These are phyloP conservation scores for Auanema sp. DNA, from an alignment of 2,888 invertebrate genomes.

Conservation along the genomic window DNA sequence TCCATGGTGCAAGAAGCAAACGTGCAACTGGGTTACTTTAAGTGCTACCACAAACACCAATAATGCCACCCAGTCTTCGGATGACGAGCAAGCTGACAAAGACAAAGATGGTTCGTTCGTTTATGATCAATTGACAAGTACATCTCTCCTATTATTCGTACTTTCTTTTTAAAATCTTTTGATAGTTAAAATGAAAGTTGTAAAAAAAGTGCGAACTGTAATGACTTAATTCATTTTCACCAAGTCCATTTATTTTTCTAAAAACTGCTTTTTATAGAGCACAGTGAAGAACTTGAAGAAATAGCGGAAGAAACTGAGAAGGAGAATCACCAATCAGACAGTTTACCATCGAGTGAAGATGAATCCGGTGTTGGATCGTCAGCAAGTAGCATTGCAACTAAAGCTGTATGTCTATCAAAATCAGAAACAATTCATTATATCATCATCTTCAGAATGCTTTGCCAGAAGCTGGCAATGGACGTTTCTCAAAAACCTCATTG, in stretches of 20 bases:
- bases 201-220: slow-evolving; percentile 5
- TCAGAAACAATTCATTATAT: not conserved
- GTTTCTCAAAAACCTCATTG: slow-evolving; percentile 45
- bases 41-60: slow-evolving; percentile 14
- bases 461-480: slow-evolving; percentile 5
- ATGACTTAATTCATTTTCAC: not conserved
- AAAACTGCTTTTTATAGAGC: slow-evolving; percentile 10
- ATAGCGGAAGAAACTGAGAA: slow-evolving; percentile 19
- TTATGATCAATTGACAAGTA: no score
- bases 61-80: slow-evolving; percentile 1
- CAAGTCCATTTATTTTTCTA: not conserved
- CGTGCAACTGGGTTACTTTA: slow-evolving; percentile 39
- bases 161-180: slow-evolving; percentile 1
- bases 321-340: not conserved
- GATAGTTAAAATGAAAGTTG: not conserved
- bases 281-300: slow-evolving; percentile 35
- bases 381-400: slow-evolving; percentile 22
- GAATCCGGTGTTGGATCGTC: slow-evolving; percentile 38
- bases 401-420: slow-evolving; percentile 10
- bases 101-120: slow-evolving; percentile 16
- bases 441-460: slow-evolving; percentile 11
- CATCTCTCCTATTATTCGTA: not conserved
- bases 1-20: slow-evolving; percentile 43
- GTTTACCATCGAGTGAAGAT: slow-evolving; percentile 9
- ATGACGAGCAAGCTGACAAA: slow-evolving; percentile 20